These are phyloP conservation scores for Xanthia togata DNA, from an alignment of 2,888 invertebrate species.

Conservation along the genomic window DNA sequence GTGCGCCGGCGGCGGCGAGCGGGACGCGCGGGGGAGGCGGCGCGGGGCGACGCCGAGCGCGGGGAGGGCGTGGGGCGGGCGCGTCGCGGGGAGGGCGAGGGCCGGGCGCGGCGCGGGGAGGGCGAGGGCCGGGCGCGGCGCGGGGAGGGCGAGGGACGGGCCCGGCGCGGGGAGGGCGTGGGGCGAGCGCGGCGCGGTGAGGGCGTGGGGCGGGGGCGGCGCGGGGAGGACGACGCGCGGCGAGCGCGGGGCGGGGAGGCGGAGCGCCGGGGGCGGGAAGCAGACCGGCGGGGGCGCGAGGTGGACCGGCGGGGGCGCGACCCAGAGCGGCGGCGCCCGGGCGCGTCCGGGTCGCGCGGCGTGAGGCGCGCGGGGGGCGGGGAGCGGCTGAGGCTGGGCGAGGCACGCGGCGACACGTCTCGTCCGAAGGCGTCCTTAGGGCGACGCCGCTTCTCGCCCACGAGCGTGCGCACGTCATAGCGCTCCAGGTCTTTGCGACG, in stretches of 20 bases:
- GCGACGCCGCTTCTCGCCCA: conserved; percentile 92
- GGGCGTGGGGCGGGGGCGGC: conserved; percentile 65
- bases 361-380: conserved; percentile 43
- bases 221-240: conserved; percentile 56
- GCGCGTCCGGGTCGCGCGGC: conserved; percentile 72
- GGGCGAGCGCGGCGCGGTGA: conserved; percentile 74
- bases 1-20: conserved; percentile 67
- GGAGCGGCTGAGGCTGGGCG: conserved; percentile 63
- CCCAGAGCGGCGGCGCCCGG: conserved; percentile 64
- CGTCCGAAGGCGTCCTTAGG: conserved; percentile 95
- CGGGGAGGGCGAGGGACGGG: conserved; percentile 53
- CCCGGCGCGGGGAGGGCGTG: conserved; percentile 65
- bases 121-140: conserved; percentile 45
- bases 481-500: conserved; percentile 95
- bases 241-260: conserved; percentile 66
- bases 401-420: conserved; percentile 90
- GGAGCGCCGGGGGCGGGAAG: conserved; percentile 74
- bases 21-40: conserved; percentile 64
- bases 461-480: conserved; percentile 95
- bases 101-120: conserved; percentile 65
- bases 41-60: conserved; percentile 61
- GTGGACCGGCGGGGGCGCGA: conserved; percentile 74
- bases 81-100: conserved; percentile 62
- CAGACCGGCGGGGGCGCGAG: conserved; percentile 64
- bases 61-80: conserved; percentile 63